A percentile compares a stretch with the other conserved stretches of the same genome.
phyloP scores from a whole-genome alignment of 2,797 vertebrate species.

The Iguana delicatissima region DNA sequence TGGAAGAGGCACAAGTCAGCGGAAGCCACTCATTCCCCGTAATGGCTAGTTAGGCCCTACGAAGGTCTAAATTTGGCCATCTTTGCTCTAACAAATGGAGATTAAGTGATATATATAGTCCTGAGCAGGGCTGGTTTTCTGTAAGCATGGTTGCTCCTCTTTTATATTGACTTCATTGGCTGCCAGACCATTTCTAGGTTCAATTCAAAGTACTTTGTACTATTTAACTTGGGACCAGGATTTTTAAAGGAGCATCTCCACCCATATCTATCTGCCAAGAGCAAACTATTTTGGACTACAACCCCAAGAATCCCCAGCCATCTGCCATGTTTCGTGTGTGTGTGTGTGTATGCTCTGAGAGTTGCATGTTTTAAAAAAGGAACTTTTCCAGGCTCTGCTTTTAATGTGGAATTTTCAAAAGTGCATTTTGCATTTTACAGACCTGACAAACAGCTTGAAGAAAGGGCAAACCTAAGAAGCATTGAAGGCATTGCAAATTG shows the following conservation, averaged over 20 bases:
- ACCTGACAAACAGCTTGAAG: not conserved
- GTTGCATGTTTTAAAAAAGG: too few relatives aligned
- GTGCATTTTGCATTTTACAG: not conserved
- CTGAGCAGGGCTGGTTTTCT: constrained; percentile 6
- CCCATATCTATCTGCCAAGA: too few relatives aligned
- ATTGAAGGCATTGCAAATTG: not conserved
- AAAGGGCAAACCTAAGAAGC: not conserved
- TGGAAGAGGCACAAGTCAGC: not conserved
- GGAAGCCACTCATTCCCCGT: not conserved
- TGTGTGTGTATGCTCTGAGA: too few relatives aligned
- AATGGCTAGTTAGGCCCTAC: constrained; percentile 13
- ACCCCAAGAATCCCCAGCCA: too few relatives aligned
- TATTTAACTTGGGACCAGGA: not conserved
- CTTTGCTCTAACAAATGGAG: not conserved
- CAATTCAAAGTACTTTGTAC: not conserved
- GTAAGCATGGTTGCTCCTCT: not conserved
- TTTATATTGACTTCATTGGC: not conserved
- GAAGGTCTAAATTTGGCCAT: constrained; percentile 6
- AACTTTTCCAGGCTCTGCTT: not conserved
- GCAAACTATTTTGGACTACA: too few relatives aligned
- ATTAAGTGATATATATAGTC: constrained; percentile 12
- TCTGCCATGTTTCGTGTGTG: too few relatives aligned
- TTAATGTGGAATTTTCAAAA: not conserved
- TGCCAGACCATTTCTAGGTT: not conserved
- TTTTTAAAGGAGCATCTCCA: not conserved